Evolutionary conservation across 1,140 invertebrate genomes (phyloP), one percentile per base, ranked within the genome.

Genomic region (Papilio aristodemus): DNA sequence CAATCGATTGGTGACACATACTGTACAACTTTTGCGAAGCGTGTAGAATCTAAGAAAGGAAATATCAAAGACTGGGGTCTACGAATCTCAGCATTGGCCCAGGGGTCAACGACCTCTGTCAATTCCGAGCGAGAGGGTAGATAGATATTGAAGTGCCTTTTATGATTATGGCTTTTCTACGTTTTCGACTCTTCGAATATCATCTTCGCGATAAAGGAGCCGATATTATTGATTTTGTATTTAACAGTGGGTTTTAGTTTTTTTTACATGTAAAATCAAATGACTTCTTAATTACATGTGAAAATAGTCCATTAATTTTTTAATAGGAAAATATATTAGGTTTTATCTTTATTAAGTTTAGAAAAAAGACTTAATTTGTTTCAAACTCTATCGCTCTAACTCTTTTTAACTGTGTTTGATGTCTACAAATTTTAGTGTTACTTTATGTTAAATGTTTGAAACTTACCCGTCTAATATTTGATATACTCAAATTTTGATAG

Each of bases 161-260:
- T 9, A 37, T 60, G 43, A 50, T 50, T 50, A 50, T 50, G 4
- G 32, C 36, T 62, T 62, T 62, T 62, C 14, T 37, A 62, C 59
- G 27, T 39, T 62, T 17, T 62, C 36, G n/a, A 19, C 38, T 62
- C n/a, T n/a, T n/a, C n/a, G n/a, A n/a, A 5, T 37, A 38, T 62
- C 59, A 62, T 62, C 59, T 62, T 36, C 17, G 13, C n/a, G n/a
- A 36, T 58, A 32, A 27, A 58, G 27, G 11, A 17, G 10, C 19
- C 19, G 11, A 54, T 54, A 19, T 54, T 10, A 54, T 54, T 13
- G 46, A 54, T 10, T 25, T 19, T 46, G n/a, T n/a, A n/a, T 32
- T 32, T 32, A 32, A 32, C 6, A 32, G 27, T 32, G 2, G 2
- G 6, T 32, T 3, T 32, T 32, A 32, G 27, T 32, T 32, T 32